Percentiles rank a stretch among this genome's conserved stretches.
Evolutionary conservation across 2,797 vertebrate genomes (phyloP).

Genomic region (Lates japonicus): DNA sequence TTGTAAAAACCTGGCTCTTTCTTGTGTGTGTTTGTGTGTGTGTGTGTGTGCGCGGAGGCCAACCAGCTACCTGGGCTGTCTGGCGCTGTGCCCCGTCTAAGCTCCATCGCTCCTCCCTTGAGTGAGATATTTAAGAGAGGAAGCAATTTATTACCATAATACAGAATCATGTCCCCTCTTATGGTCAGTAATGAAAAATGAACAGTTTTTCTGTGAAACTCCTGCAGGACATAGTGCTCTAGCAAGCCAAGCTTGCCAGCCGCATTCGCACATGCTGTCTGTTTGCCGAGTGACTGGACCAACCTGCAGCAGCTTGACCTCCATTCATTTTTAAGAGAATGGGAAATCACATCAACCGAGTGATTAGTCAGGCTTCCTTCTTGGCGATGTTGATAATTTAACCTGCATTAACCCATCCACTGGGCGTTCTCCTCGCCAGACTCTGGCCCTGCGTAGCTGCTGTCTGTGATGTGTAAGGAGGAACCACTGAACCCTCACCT

Average conservation of each 20-base stretch:
- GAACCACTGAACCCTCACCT: slow-evolving; percentile 74
- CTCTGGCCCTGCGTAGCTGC: slow-evolving; percentile 20
- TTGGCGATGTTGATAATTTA: slow-evolving; percentile 63
- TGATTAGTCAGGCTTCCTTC: slow-evolving; percentile 57
- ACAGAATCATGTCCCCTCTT: slow-evolving; percentile 74
- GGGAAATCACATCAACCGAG: slow-evolving; percentile 38
- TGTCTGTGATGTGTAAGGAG: slow-evolving; percentile 52
- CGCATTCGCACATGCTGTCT: neutral
- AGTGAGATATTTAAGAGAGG: slow-evolving; percentile 67
- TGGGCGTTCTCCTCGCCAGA: slow-evolving; percentile 11
- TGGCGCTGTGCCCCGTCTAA: slow-evolving; percentile 26
- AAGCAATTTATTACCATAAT: slow-evolving; percentile 76
- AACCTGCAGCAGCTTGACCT: slow-evolving; percentile 50
- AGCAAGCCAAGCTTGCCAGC: slow-evolving; percentile 6
- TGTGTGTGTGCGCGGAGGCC: neutral
- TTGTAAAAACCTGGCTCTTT: neutral
- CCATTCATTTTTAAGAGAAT: slow-evolving; percentile 55
- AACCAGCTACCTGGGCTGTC: slow-evolving; percentile 20
- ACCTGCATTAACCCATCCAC: slow-evolving; percentile 69
- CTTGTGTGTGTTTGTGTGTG: slow-evolving; percentile 4
- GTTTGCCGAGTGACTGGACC: slow-evolving; percentile 38
- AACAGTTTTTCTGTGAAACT: slow-evolving; percentile 58
- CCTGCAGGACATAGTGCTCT: slow-evolving; percentile 40
- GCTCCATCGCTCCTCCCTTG: slow-evolving; percentile 32
- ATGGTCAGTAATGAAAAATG: slow-evolving; percentile 77